phyloP scores from a whole-genome alignment of 2,888 invertebrate species.

The Invenusta paracnida region DNA sequence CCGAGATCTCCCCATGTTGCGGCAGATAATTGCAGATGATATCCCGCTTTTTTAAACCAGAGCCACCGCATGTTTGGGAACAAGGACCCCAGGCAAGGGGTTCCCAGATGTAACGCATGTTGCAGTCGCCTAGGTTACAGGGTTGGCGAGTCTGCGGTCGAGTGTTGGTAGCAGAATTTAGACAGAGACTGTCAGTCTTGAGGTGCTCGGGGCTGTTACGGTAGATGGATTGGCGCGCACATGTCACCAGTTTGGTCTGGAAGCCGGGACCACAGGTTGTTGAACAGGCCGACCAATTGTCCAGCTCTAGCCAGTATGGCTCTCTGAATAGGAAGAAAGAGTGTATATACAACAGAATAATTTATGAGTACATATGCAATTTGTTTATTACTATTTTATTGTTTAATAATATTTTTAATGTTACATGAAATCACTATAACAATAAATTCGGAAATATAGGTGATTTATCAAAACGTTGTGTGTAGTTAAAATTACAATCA shows the following conservation, averaged over 20 bases:
- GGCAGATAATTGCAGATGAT: not conserved
- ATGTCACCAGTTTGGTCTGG: not conserved
- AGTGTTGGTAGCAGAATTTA: not conserved
- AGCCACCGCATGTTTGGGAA: not conserved
- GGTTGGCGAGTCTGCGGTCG: not conserved
- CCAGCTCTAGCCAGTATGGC: not conserved
- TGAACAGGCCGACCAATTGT: not conserved
- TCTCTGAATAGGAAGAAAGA: too few relatives aligned
- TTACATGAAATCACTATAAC: too few relatives aligned
- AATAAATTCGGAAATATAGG: too few relatives aligned
- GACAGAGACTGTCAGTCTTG: not conserved
- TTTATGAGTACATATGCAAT: too few relatives aligned
- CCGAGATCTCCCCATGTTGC: too few relatives aligned
- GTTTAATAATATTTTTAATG: too few relatives aligned
- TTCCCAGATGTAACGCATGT: not conserved
- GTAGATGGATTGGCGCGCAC: not conserved
- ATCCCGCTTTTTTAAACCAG: not conserved
- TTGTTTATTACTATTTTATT: too few relatives aligned
- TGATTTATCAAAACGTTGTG: too few relatives aligned
- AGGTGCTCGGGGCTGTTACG: not conserved
- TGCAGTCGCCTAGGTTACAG: not conserved
- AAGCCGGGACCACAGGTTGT: not conserved
- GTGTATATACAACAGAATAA: too few relatives aligned
- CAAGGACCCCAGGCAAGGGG: not conserved
- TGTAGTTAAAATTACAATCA: too few relatives aligned